phyloP scores from a whole-genome alignment of 2,113 vertebrate species.

The Zosterops pallidus region DNA sequence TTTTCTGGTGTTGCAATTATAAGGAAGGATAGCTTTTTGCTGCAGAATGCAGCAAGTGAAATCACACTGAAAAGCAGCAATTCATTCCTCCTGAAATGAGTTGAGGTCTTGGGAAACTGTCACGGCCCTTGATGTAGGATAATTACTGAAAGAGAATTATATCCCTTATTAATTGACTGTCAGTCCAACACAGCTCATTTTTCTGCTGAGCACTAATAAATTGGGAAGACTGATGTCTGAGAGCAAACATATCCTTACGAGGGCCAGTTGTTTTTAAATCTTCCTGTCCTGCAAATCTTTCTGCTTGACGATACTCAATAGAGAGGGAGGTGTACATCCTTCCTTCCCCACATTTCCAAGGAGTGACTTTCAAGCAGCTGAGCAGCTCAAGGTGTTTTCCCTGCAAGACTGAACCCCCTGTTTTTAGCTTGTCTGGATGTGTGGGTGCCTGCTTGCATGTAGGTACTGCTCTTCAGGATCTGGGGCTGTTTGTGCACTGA shows the following conservation, averaged over 20 bases:
- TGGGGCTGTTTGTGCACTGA: not conserved
- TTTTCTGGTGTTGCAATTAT: not conserved
- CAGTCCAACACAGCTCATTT: not conserved
- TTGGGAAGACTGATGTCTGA: not conserved
- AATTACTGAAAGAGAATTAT: not conserved
- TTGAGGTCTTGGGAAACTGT: not conserved
- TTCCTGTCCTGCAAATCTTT: not conserved
- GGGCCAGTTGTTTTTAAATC: not conserved
- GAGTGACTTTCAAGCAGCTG: not conserved
- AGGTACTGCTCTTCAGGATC: not conserved
- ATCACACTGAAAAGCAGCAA: not conserved
- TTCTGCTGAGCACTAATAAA: not conserved
- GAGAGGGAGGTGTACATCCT: not conserved
- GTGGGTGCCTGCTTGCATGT: not conserved
- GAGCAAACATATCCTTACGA: not conserved
- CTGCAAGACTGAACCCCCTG: not conserved
- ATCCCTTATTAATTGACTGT: not conserved
- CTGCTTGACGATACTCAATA: not conserved
- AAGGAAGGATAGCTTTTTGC: not conserved
- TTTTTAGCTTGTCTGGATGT: not conserved
- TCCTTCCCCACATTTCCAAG: not conserved
- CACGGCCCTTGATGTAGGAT: accelerated
- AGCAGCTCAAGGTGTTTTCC: not conserved
- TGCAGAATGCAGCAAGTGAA: not conserved
- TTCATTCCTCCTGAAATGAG: not conserved